phyloP scores from a whole-genome alignment of 2,113 vertebrate genomes.

The Heteronetta atricapilla region DNA sequence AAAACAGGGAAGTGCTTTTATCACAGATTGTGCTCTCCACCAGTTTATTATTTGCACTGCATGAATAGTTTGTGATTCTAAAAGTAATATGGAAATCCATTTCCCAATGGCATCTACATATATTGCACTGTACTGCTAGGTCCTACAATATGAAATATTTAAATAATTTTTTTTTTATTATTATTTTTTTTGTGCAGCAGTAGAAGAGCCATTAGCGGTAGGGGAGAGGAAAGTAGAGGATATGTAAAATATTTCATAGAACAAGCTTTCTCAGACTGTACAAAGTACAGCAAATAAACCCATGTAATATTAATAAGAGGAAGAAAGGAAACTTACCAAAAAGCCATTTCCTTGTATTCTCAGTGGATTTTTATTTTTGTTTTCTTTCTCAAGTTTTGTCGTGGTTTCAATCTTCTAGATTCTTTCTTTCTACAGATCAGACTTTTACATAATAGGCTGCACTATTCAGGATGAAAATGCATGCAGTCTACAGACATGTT shows the following conservation, averaged over 20 bases:
- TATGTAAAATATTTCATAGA: constrained; percentile 25
- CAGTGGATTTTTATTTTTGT: neutral
- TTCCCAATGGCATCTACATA: constrained; percentile 24
- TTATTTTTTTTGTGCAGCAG: neutral
- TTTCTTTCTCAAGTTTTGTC: neutral
- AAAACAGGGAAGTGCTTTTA: constrained; percentile 18
- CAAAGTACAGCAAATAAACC: constrained; percentile 1
- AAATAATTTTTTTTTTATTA: constrained; percentile 57
- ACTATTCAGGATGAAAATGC: neutral
- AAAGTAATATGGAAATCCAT: constrained; percentile 57
- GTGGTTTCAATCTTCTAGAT: neutral
- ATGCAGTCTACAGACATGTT: neutral
- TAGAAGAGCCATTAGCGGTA: neutral
- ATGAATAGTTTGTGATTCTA: constrained; percentile 54
- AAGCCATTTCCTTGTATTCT: neutral
- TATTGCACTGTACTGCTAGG: neutral
- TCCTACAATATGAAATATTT: constrained; percentile 56
- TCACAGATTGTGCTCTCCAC: neutral
- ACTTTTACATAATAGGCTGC: neutral
- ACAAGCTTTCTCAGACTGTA: neutral
- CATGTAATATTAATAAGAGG: constrained; percentile 15
- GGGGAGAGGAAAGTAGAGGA: neutral
- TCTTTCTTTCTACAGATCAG: neutral
- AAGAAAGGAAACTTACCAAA: neutral
- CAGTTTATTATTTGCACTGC: constrained; percentile 27